phyloP scores from a whole-genome alignment of 2,888 invertebrate genomes.

The Eumerus sabulonum region DNA sequence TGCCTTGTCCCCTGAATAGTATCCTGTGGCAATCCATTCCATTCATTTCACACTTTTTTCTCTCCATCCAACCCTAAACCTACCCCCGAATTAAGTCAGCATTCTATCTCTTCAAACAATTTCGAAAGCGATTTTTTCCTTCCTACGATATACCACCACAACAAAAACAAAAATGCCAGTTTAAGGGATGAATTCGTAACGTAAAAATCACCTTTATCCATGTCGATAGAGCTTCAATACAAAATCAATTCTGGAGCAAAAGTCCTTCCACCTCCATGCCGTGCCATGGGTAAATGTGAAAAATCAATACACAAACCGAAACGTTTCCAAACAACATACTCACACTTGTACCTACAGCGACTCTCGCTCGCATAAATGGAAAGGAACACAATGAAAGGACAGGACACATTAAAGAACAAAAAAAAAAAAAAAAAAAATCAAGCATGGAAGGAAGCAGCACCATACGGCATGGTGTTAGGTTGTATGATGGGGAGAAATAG shows the following conservation, averaged over 20 bases:
- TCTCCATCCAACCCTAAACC: too few species aligned
- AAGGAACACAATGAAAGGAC: constrained; percentile 40
- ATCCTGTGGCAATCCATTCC: background rate
- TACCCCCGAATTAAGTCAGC: too few species aligned
- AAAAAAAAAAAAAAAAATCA: constrained; percentile 30
- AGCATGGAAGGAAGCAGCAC: constrained; percentile 43
- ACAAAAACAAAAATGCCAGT: constrained; percentile 23
- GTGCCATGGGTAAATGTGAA: constrained; percentile 53
- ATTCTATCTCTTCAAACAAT: too few species aligned
- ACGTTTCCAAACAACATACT: constrained; percentile 44
- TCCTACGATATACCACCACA: constrained; percentile 8
- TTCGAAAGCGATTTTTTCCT: too few species aligned
- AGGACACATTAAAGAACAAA: background rate
- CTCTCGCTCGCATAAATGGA: too few species aligned
- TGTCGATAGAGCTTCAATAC: constrained; percentile 47
- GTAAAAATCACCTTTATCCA: constrained; percentile 33
- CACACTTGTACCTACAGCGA: constrained; percentile 24
- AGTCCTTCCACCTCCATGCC: constrained; percentile 33
- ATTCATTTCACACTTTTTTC: too few species aligned
- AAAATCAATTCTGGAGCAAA: constrained; percentile 55
- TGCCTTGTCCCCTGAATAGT: background rate
- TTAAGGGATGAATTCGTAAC: constrained; percentile 44
- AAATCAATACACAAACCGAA: constrained; percentile 67
- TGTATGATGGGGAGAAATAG: constrained; percentile 38
- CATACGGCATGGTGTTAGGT: constrained; percentile 31